A percentile compares a stretch with the other conserved stretches of the same genome.
Conservation (phyloP, 2,113 vertebrate species). For the Chinchilla lanigera region DNA sequence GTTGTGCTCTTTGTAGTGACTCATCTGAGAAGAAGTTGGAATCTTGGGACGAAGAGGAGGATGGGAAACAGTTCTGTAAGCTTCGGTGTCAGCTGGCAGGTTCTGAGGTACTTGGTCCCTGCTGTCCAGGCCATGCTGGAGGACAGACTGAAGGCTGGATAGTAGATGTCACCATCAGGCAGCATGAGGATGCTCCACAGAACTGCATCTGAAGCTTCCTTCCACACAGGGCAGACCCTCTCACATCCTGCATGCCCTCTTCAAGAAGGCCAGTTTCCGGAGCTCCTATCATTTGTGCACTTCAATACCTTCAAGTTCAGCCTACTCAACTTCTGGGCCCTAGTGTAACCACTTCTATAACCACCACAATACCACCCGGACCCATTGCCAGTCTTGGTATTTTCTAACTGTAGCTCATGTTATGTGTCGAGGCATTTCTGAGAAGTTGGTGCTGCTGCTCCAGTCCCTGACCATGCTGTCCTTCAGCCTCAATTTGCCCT, state of each 20-base stretch:
- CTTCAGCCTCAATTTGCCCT: background rate
- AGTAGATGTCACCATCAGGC: background rate
- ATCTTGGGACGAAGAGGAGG: background rate
- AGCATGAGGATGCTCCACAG: background rate
- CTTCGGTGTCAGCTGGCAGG: background rate
- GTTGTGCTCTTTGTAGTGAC: background rate
- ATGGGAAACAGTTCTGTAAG: background rate
- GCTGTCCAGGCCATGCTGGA: background rate
- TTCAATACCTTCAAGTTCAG: background rate
- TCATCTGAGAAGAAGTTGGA: background rate
- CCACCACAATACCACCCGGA: background rate
- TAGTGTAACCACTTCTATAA: background rate
- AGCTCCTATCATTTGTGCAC: background rate
- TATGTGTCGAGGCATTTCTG: background rate
- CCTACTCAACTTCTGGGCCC: too few relatives aligned
- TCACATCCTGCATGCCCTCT: background rate
- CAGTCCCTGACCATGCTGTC: background rate
- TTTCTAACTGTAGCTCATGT: background rate
- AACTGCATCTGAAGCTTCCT: background rate
- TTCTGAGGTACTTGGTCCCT: background rate
- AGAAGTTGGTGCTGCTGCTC: background rate
- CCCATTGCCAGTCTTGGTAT: background rate
- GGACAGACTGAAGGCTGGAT: background rate
- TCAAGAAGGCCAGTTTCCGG: background rate
- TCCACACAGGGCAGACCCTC: background rate